Conservation (phyloP, 1,140 invertebrate species). For the Eufriesea mexicana region DNA sequence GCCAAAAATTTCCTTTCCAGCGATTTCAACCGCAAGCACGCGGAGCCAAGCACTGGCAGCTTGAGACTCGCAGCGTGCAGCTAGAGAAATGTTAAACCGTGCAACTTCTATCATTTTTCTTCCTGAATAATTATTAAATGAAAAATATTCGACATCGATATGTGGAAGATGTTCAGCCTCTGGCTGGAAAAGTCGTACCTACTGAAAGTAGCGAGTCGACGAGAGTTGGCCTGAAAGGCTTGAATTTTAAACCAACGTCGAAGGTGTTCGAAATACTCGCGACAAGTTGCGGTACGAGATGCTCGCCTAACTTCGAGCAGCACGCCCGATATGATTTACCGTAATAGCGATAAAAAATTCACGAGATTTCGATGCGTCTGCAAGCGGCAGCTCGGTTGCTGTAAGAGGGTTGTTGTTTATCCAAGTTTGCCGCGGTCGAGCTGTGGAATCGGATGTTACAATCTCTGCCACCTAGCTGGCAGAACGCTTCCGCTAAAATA, state of each 20-base stretch:
- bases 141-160: no score
- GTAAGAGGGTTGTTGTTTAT: constrained; percentile 62
- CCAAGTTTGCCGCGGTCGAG: constrained; percentile 27
- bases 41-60: background rate
- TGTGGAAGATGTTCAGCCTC: no score
- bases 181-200: no score
- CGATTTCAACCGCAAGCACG: constrained; percentile 10
- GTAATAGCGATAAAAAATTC: constrained; percentile 52
- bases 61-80: background rate
- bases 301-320: background rate
- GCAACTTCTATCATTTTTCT: background rate
- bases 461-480: constrained; percentile 74
- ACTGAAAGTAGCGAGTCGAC: no score
- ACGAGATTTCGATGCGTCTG: constrained; percentile 33
- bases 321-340: constrained; percentile 49
- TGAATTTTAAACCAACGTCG: background rate
- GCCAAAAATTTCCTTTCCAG: constrained; percentile 16
- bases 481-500: constrained; percentile 75
- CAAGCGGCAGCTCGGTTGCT: constrained; percentile 6
- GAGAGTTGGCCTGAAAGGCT: background rate
- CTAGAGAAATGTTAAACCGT: background rate
- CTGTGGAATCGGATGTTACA: constrained; percentile 65
- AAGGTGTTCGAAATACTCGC: background rate
- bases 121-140: background rate
- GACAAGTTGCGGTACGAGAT: background rate